Evolutionary conservation across 2,113 vertebrate species (phyloP), one percentile per base, ranked within the genome.

Genomic region (Sylvia atricapilla): DNA sequence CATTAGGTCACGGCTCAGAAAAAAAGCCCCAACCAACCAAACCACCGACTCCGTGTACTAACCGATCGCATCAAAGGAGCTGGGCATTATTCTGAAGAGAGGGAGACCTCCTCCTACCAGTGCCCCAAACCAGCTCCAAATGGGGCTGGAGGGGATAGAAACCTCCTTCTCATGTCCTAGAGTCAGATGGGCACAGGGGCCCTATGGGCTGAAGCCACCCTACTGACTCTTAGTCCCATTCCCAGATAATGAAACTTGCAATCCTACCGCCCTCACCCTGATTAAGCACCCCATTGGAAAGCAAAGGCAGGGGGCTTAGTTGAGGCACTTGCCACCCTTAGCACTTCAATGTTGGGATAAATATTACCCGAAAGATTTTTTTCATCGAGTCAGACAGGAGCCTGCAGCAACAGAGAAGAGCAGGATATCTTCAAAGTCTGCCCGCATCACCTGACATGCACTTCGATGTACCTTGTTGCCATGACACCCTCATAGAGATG

Each of bases 341-440:
- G 50, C 19, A 12, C 86, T 91, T 96, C 78, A 69, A 50, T 58
- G 46, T 43, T 1, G 2, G 22, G 74, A 93, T 78, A 89, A 96
- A 89, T 72, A 92, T 89, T 94, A 89, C 70, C 69, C 23, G 4
- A 43, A 76, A 80, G 62, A 68, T 82, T 84, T 95, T 81, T 95
- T 82, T 75, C 44, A 74, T 72, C 27, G 2, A 84, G 73, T 87
- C 78, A 90, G 83, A 66, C 66, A 20, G 0, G 3, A 94, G 74
- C 62, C 62, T 20, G 28, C 75, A 91, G 89, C 41, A 37, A 79
- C 3, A 0, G 37, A 70, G 63, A 84, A 79, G 73, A 76, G 74
- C 17, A 33, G 15, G 66, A 50, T 39, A 72, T 43, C 68, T 96
- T 95, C 92, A 81, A 84, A 95, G 91, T 83, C 62, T 63, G 87